phyloP scores from a whole-genome alignment of 2,797 vertebrate species.

The Choloepus didactylus region DNA sequence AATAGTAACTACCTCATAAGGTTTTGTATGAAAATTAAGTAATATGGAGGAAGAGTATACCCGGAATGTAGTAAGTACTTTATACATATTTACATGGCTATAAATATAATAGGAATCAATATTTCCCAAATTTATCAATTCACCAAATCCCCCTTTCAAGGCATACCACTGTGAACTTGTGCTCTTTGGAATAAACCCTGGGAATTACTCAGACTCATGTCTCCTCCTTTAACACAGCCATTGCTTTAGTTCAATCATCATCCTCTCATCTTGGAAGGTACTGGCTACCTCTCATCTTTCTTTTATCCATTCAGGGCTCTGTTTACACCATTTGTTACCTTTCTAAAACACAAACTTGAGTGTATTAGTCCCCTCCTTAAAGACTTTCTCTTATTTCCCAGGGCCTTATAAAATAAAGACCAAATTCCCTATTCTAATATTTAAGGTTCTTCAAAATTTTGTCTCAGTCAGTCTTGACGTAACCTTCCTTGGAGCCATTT shows the following conservation, averaged over 20 bases:
- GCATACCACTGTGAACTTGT: neutral
- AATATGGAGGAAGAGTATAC: neutral
- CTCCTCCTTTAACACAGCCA: neutral
- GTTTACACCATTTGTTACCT: neutral
- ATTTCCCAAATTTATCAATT: neutral
- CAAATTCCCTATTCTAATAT: neutral
- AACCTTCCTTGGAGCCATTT: neutral
- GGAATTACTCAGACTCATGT: neutral
- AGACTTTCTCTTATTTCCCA: neutral
- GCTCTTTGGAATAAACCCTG: neutral
- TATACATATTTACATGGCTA: too few species aligned
- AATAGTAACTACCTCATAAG: neutral
- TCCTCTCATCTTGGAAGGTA: neutral
- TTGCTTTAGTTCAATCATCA: neutral
- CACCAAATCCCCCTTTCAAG: neutral
- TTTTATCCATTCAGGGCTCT: neutral
- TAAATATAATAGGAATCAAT: neutral
- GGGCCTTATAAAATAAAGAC: neutral
- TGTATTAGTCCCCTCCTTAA: neutral
- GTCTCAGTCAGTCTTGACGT: neutral
- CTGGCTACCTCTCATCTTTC: neutral
- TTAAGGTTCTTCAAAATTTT: neutral
- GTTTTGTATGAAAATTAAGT: neutral
- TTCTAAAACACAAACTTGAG: conserved; percentile 15
- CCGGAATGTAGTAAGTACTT: neutral